phyloP scores from a whole-genome alignment of 1,140 invertebrate genomes.

The Idris sp. region DNA sequence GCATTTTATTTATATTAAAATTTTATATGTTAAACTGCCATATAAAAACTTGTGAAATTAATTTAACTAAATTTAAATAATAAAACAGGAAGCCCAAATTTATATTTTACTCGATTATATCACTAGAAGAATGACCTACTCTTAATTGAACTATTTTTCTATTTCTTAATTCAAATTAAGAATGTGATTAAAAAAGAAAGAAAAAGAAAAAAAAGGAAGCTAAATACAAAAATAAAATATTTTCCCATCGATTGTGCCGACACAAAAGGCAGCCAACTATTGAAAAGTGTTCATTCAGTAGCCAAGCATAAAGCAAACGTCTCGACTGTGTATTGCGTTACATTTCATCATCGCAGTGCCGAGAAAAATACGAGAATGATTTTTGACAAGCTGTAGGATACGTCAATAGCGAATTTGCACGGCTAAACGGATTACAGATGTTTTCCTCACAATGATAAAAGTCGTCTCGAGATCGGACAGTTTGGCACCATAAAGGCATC shows the following conservation, averaged over 20 bases:
- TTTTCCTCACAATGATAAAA: constrained; percentile 68
- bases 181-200: no score
- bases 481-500: constrained; percentile 60
- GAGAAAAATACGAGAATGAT: constrained; percentile 57
- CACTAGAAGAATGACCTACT: no score
- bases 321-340: constrained; percentile 22
- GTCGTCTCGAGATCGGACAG: constrained; percentile 61
- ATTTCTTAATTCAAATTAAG: no score
- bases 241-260: constrained; percentile 17
- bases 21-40: no score
- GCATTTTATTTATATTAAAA: no score
- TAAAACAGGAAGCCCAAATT: no score
- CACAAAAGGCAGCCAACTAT: constrained; percentile 20
- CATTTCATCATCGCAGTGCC: constrained; percentile 20
- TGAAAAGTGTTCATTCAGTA: constrained; percentile 53
- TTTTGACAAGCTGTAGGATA: constrained; percentile 47
- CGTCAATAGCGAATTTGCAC: constrained; percentile 76
- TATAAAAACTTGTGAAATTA: no score
- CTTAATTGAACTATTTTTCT: no score
- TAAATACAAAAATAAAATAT: constrained; percentile 19
- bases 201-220: no score
- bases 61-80: no score
- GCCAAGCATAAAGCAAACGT: constrained; percentile 34
- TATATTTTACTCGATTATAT: no score
- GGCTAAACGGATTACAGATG: constrained; percentile 79